Evolutionary conservation across 2,113 vertebrate species (phyloP).

Genomic region (Agelaius phoeniceus): DNA sequence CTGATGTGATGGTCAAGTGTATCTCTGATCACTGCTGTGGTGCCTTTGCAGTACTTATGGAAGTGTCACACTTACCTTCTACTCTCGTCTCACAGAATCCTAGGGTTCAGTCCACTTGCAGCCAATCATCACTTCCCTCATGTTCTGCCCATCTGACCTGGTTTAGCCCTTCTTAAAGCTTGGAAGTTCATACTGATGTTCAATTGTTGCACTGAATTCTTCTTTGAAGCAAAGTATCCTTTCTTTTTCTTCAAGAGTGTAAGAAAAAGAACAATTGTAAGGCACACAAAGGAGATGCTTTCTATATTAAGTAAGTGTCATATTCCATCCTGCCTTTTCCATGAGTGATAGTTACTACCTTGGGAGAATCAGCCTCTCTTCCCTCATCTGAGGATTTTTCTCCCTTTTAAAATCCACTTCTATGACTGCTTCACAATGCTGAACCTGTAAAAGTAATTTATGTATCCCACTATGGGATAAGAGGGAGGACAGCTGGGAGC

Average conservation of each 20-base stretch:
- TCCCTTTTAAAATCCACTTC: neutral
- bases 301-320: neutral
- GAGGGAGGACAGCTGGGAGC: neutral
- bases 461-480: neutral
- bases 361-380: neutral
- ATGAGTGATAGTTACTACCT: neutral
- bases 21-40: neutral
- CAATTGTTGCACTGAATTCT: neutral
- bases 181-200: neutral
- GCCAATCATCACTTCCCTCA: neutral
- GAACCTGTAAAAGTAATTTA: neutral
- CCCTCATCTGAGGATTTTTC: neutral
- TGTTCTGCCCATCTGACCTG: neutral
- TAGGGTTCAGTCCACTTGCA: neutral
- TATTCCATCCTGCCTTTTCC: neutral
- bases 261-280: neutral
- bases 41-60: neutral
- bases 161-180: neutral
- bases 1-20: neutral
- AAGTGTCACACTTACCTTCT: neutral
- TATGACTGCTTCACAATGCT: neutral
- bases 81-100: neutral
- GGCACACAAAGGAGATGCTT: neutral
- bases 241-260: neutral
- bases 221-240: neutral